These are phyloP conservation scores for Tetramorium bicarinatum DNA, from an alignment of 2,888 invertebrate genomes.

Conservation along the genomic window DNA sequence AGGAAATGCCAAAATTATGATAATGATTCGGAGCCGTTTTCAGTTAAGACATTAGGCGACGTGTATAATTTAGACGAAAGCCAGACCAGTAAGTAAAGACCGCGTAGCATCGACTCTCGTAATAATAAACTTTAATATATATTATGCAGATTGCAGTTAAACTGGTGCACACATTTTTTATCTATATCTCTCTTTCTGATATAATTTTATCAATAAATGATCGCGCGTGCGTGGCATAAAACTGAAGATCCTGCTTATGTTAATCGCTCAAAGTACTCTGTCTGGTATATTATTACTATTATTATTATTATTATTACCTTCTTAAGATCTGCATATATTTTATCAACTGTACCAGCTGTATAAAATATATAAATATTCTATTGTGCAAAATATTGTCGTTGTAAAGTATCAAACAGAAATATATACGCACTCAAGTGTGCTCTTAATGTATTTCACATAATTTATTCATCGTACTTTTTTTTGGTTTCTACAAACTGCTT, in stretches of 20 bases:
- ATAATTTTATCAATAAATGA: slow-evolving; percentile 65
- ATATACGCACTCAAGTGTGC: neutral
- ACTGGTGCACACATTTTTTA: slow-evolving; percentile 57
- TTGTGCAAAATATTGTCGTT: neutral
- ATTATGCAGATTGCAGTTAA: slow-evolving; percentile 81
- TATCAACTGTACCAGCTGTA: neutral
- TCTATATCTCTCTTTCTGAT: slow-evolving; percentile 58
- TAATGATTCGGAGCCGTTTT: slow-evolving; percentile 85
- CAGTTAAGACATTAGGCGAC: slow-evolving; percentile 86
- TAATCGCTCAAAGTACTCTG: slow-evolving; percentile 28
- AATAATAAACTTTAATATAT: slow-evolving; percentile 84
- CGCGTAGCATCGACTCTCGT: slow-evolving; percentile 76
- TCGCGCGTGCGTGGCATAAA: slow-evolving; percentile 53
- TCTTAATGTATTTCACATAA: neutral
- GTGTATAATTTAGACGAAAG: slow-evolving; percentile 84
- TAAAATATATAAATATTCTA: neutral
- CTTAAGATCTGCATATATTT: slow-evolving; percentile 31
- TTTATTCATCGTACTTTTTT: neutral
- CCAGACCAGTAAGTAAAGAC: slow-evolving; percentile 81
- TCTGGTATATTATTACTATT: slow-evolving; percentile 25
- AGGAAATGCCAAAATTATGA: slow-evolving; percentile 85
- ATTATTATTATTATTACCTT: slow-evolving; percentile 37
- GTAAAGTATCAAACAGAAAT: neutral
- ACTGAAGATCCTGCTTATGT: slow-evolving; percentile 48
- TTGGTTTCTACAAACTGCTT: slow-evolving; percentile 1